Evolutionary conservation across 2,113 vertebrate species (phyloP).

Genomic region (Pollimyrus isidori): DNA sequence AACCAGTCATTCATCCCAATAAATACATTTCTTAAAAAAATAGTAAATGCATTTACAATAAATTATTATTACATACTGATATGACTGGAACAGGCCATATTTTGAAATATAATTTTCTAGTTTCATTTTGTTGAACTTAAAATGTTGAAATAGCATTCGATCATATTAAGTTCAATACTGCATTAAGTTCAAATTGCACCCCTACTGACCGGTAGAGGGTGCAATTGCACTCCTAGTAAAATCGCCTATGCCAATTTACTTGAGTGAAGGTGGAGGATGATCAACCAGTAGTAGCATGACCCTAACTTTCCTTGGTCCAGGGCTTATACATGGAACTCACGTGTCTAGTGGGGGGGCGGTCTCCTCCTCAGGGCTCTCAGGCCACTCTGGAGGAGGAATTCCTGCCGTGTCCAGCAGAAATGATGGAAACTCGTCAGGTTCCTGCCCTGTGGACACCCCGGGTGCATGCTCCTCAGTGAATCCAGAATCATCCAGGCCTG

Average conservation of each 20-base stretch:
- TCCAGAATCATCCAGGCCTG: slow-evolving; percentile 57
- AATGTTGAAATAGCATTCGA: not conserved
- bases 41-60: not conserved
- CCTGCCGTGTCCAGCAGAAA: slow-evolving; percentile 36
- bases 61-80: no score
- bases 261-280: not conserved
- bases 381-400: slow-evolving; percentile 55
- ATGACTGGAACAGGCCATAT: not conserved
- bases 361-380: slow-evolving; percentile 44
- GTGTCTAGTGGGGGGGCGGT: slow-evolving; percentile 23
- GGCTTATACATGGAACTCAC: slow-evolving; percentile 38
- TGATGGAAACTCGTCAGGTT: slow-evolving; percentile 35
- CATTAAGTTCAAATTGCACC: not conserved
- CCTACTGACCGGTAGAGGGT: not conserved
- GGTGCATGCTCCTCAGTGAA: slow-evolving; percentile 38
- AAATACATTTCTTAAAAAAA: not conserved
- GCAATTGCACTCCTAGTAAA: not conserved
- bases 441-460: slow-evolving; percentile 4
- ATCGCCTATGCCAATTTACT: not conserved
- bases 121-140: not conserved
- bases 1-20: not conserved
- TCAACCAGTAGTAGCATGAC: not conserved
- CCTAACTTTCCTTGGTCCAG: not conserved
- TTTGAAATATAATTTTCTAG: not conserved
- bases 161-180: not conserved